Percentiles rank a stretch among this genome's conserved stretches.
phyloP scores from a whole-genome alignment of 2,888 invertebrate genomes.

The Monochamus alternatus region DNA sequence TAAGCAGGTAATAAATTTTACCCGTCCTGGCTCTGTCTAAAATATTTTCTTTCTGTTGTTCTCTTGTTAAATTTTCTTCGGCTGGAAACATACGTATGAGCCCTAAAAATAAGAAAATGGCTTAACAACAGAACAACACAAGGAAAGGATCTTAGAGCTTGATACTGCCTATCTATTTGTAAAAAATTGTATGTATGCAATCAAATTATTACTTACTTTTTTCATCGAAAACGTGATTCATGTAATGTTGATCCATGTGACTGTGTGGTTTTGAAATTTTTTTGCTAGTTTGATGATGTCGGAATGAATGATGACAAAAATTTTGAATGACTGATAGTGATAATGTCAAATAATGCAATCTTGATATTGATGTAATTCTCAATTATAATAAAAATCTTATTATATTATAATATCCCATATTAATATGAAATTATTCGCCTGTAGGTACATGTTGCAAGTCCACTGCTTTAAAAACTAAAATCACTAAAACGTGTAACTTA shows the following conservation, averaged over 20 bases:
- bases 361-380: constrained; percentile 1
- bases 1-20: constrained; percentile 1
- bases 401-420: too few relatives aligned
- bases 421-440: too few relatives aligned
- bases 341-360: constrained; percentile 20
- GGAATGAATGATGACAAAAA: constrained; percentile 17
- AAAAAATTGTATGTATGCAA: not conserved
- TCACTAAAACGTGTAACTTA: not conserved
- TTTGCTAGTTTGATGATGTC: not conserved
- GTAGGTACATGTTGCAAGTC: too few relatives aligned
- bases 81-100: not conserved
- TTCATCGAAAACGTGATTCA: constrained; percentile 6
- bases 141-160: not conserved
- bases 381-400: too few relatives aligned
- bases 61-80: constrained; percentile 24
- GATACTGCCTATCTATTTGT: not conserved
- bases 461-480: too few relatives aligned
- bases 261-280: not conserved
- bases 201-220: constrained; percentile 23
- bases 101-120: constrained; percentile 26
- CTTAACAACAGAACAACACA: constrained; percentile 32
- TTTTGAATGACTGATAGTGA: constrained; percentile 24
- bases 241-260: constrained; percentile 5
- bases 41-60: constrained; percentile 20
- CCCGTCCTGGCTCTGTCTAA: constrained; percentile 2